A percentile compares a stretch with the other conserved stretches of the same genome.
Conservation (phyloP, 2,797 vertebrate species). For the Fringilla coelebs region DNA sequence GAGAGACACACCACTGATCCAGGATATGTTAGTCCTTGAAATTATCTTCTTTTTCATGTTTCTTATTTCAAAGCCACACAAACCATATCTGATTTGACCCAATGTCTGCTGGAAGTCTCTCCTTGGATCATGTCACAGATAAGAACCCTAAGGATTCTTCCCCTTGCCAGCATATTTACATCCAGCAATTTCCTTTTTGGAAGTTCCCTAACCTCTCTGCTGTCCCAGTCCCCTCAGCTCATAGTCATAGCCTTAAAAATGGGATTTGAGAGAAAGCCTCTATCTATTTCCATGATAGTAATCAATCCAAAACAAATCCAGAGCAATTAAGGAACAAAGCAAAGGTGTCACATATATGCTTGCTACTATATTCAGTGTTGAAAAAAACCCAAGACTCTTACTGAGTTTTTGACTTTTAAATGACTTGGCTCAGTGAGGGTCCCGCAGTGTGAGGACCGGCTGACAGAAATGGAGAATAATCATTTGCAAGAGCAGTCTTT, state of each 20-base stretch:
- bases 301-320: background rate
- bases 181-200: background rate
- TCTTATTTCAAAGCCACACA: background rate
- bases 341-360: background rate
- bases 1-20: background rate
- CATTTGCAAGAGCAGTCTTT: constrained; percentile 53
- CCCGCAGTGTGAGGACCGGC: background rate
- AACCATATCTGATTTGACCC: background rate
- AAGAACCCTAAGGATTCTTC: background rate
- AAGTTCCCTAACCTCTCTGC: background rate
- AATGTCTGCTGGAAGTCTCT: background rate
- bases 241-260: background rate
- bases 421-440: constrained; percentile 34
- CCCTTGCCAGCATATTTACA: background rate
- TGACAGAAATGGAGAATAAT: constrained; percentile 54
- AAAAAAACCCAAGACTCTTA: background rate
- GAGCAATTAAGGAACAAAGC: background rate
- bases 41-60: background rate
- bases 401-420: constrained; percentile 66
- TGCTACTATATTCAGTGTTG: background rate
- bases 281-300: background rate
- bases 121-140: background rate
- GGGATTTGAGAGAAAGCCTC: background rate
- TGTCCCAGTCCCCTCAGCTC: background rate
- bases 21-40: background rate